Evolutionary conservation across 2,113 vertebrate species (phyloP), one percentile per base, ranked within the genome.

Genomic region (Acinonyx jubatus): DNA sequence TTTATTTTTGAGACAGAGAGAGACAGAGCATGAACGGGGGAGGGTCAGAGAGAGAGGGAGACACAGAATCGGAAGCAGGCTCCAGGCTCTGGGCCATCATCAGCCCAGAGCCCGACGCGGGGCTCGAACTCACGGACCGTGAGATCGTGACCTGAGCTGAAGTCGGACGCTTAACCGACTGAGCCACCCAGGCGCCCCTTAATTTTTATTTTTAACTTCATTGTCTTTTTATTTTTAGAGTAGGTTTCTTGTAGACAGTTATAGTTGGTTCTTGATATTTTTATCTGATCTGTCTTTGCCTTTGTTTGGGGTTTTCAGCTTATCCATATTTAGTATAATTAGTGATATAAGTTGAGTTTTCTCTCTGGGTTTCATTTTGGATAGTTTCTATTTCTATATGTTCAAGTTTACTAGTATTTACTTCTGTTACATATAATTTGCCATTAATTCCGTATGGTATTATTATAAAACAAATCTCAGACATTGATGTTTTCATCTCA

Each of bases 171-270:
- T 38, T 38, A 38, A 38, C 36, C 3, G 36, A 38, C 36, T 38
- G 36, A 38, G 36, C 36, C 36, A 38, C 36, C 36, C 36, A 38
- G 36, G 36, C 36, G 3, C 36, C 36, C 36, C 36, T 57, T 65
- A 29, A 11, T 65, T 65, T 65, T 29, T 78, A 0, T 3, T 8
- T 52, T 41, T 38, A 55, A 71, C 29, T 36, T 80, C 12, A 36
- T 91, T 84, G 15, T 78, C n/a, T 85, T 21, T 84, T 93, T 90
- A 52, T 50, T 63, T 71, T 94, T 80, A 90, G 83, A 63, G 52
- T 73, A n/a, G 19, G 3, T 50, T 50, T 79, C 27, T 95, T 63
- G 19, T 79, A 73, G 41, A 65, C n/a, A 80, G 14, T 94, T 85
- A 52, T 10, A 33, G 16, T 69, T 85, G 65, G 65, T 29, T 91